Evolutionary conservation across 2,797 vertebrate species (phyloP).

Genomic region (Chelmon rostratus): DNA sequence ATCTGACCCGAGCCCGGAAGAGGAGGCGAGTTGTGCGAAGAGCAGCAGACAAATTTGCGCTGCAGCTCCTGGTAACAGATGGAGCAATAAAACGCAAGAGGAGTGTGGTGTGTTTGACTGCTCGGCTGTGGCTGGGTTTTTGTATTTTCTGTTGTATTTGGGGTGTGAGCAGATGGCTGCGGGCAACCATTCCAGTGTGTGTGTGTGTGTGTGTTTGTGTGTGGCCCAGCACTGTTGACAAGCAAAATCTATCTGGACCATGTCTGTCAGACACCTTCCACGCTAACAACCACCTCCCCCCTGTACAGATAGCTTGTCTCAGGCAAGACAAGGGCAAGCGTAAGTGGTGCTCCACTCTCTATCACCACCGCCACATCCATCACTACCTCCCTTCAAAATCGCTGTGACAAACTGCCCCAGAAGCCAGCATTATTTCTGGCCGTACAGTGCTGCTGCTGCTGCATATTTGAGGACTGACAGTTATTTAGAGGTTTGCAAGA

Average conservation of each 20-base stretch:
- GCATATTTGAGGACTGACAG: slow-evolving; percentile 59
- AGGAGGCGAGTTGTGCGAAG: slow-evolving; percentile 41
- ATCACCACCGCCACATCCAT: slow-evolving; percentile 68
- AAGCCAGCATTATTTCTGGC: slow-evolving; percentile 73
- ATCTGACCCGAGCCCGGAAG: slow-evolving; percentile 56
- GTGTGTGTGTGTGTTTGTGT: slow-evolving; percentile 10
- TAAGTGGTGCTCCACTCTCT: slow-evolving; percentile 64
- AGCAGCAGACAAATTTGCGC: slow-evolving; percentile 26
- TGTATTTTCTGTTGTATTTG: slow-evolving; percentile 32
- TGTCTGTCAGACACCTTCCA: slow-evolving; percentile 28
- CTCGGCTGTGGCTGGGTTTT: slow-evolving; percentile 35
- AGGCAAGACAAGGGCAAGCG: slow-evolving; percentile 68
- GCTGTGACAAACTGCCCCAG: slow-evolving; percentile 77
- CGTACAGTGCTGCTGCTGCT: slow-evolving; percentile 49
- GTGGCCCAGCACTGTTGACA: slow-evolving; percentile 14
- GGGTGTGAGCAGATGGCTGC: slow-evolving; percentile 22
- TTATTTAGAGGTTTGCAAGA: slow-evolving; percentile 64
- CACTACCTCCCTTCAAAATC: slow-evolving; percentile 69
- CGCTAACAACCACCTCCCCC: slow-evolving; percentile 32
- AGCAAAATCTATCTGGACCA: slow-evolving; percentile 41
- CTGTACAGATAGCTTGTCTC: slow-evolving; percentile 63
- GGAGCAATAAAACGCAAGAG: slow-evolving; percentile 32
- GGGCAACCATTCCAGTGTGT: slow-evolving; percentile 24
- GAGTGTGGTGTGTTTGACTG: slow-evolving; percentile 40
- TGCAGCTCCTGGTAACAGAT: slow-evolving; percentile 50